Conservation (phyloP, 1,140 invertebrate species). For the Pseudomyrmex sp. region DNA sequence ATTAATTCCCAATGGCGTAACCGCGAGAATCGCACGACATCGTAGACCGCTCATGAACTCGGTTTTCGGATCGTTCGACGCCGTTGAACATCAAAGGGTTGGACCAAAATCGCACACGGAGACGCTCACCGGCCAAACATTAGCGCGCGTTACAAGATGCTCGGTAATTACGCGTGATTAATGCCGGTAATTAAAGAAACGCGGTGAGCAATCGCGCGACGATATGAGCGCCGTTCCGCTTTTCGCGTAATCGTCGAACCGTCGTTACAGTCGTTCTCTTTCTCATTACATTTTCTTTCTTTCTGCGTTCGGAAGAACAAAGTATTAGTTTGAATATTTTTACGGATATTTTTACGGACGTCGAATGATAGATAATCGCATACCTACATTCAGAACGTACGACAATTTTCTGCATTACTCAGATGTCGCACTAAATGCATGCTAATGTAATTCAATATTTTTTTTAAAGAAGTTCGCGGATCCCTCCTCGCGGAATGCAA, state of each 20-base stretch:
- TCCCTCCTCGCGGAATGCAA: slow-evolving; percentile 45
- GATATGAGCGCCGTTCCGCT: slow-evolving; percentile 29
- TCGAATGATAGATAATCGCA: not conserved
- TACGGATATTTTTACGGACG: not conserved
- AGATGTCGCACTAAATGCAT: slow-evolving; percentile 14
- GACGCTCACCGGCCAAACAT: slow-evolving; percentile 68
- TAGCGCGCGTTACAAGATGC: slow-evolving; percentile 78
- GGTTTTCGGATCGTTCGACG: slow-evolving; percentile 50
- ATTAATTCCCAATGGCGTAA: slow-evolving; percentile 82
- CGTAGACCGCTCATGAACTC: not conserved
- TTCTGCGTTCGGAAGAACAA: not conserved
- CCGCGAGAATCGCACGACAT: slow-evolving; percentile 43
- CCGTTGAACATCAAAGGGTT: slow-evolving; percentile 78
- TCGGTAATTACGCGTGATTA: slow-evolving; percentile 82
- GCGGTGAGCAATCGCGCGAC: slow-evolving; percentile 64
- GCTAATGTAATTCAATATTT: slow-evolving; percentile 32
- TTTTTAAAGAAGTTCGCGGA: slow-evolving; percentile 31
- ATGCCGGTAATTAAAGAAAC: slow-evolving; percentile 81
- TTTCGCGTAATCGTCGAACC: slow-evolving; percentile 31
- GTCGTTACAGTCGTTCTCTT: slow-evolving; percentile 4
- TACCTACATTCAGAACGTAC: not conserved
- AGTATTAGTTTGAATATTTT: slow-evolving; percentile 11
- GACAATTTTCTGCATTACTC: not conserved
- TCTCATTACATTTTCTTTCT: not conserved
- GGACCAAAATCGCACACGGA: slow-evolving; percentile 70